Percentiles rank a stretch among this genome's conserved stretches.
Conservation (phyloP, 2,888 invertebrate genomes). For the Nineta flava region DNA sequence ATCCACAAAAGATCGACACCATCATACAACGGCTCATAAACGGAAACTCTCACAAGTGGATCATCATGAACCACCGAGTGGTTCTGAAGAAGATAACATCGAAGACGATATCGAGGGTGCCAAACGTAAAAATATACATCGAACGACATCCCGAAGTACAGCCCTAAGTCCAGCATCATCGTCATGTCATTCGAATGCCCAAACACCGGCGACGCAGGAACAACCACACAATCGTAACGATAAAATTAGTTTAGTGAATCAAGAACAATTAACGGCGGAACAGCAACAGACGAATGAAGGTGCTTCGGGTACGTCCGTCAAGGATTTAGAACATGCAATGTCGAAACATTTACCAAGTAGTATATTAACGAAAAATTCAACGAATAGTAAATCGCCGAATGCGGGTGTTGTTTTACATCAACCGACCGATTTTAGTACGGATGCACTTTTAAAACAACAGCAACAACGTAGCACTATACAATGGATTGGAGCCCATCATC, state of each 20-base stretch:
- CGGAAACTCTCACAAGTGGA: constrained; percentile 35
- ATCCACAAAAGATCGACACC: constrained; percentile 18
- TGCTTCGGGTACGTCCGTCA: constrained; percentile 46
- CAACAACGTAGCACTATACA: constrained; percentile 75
- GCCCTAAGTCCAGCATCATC: constrained; percentile 43
- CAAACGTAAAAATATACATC: constrained; percentile 14
- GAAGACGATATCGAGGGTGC: constrained; percentile 26
- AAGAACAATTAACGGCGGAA: constrained; percentile 29
- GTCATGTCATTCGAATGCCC: constrained; percentile 44
- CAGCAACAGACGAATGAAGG: constrained; percentile 25
- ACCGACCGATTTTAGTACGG: constrained; percentile 78
- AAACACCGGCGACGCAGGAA: constrained; percentile 21
- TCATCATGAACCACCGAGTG: constrained; percentile 26
- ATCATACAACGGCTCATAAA: constrained; percentile 35
- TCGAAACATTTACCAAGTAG: constrained; percentile 70
- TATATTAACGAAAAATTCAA: constrained; percentile 33
- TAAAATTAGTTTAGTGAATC: constrained; percentile 23
- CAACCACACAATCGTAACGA: constrained; percentile 27
- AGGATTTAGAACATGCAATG: constrained; percentile 92
- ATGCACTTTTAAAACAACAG: constrained; percentile 65
- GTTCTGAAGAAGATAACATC: constrained; percentile 33
- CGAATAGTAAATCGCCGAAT: constrained; percentile 31
- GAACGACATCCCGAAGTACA: constrained; percentile 21
- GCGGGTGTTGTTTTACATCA: constrained; percentile 44
- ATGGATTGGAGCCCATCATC: constrained; percentile 78